phyloP scores from a whole-genome alignment of 2,113 vertebrate species.

The Pachyramphus minor region DNA sequence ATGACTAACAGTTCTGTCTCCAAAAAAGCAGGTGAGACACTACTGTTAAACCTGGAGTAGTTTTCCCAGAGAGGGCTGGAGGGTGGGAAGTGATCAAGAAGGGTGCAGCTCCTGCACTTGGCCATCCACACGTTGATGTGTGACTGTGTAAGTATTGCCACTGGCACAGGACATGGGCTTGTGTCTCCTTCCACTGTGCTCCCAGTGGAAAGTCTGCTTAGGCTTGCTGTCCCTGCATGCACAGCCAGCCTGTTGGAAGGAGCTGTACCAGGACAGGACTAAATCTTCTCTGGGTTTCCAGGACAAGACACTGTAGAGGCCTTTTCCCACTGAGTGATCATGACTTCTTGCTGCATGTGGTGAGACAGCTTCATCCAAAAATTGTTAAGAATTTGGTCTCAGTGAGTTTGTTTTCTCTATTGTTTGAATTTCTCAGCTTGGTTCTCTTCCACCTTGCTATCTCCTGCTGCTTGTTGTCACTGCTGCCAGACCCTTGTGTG shows the following conservation, averaged over 20 bases:
- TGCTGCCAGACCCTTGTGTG: not conserved
- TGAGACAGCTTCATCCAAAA: not conserved
- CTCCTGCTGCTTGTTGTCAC: not conserved
- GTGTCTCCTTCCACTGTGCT: not conserved
- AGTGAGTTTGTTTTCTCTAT: not conserved
- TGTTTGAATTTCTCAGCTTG: not conserved
- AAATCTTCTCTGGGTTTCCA: not conserved
- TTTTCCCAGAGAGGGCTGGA: not conserved
- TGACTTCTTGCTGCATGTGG: not conserved
- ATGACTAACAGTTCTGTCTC: not conserved
- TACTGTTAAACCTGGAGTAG: not conserved
- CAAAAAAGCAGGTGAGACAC: not conserved
- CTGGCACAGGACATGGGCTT: not conserved
- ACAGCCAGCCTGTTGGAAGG: not conserved
- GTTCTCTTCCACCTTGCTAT: not conserved
- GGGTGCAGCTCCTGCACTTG: not conserved
- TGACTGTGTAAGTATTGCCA: not conserved
- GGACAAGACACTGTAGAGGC: not conserved
- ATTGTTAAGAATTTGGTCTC: not conserved
- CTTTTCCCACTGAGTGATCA: not conserved
- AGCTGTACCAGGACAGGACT: not conserved
- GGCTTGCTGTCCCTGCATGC: not conserved
- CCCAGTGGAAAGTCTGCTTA: not conserved
- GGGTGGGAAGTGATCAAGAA: not conserved
- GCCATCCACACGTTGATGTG: fast-evolving